phyloP scores from a whole-genome alignment of 2,888 invertebrate species.

The Eupeodes luniger region DNA sequence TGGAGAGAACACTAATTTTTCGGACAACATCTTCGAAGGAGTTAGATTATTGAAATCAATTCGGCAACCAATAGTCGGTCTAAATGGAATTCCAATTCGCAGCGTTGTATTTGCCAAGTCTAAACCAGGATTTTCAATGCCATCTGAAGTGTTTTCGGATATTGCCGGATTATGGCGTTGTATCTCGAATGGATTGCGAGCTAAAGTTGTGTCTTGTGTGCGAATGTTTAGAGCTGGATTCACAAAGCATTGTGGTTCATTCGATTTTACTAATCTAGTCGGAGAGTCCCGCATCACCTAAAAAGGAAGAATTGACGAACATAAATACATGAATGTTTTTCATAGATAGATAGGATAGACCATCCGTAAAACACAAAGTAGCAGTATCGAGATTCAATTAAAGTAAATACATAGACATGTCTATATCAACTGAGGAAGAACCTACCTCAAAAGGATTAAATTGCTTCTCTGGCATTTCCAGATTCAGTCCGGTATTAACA shows the following conservation, averaged over 20 bases:
- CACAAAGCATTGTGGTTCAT: constrained; percentile 80
- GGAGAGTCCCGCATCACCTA: constrained; percentile 79
- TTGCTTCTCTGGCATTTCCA: constrained; percentile 82
- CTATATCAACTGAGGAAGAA: too few relatives aligned
- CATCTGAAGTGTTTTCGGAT: constrained; percentile 61
- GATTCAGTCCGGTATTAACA: constrained; percentile 83
- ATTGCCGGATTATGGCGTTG: constrained; percentile 77
- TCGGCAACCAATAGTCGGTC: constrained; percentile 82
- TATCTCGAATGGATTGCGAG: constrained; percentile 83
- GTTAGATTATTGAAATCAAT: constrained; percentile 83
- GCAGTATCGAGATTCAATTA: too few relatives aligned
- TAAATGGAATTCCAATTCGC: constrained; percentile 82
- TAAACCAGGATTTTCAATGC: constrained; percentile 78
- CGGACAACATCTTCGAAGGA: constrained; percentile 82
- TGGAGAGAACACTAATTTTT: constrained; percentile 83
- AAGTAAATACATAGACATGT: too few relatives aligned
- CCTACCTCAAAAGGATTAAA: constrained; percentile 84
- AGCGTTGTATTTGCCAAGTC: constrained; percentile 78
- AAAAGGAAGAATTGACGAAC: neutral
- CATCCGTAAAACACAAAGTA: too few relatives aligned
- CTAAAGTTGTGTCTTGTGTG: constrained; percentile 79
- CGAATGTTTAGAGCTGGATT: constrained; percentile 83
- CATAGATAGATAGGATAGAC: too few relatives aligned
- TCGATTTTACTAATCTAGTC: constrained; percentile 28
- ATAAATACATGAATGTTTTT: neutral